These are phyloP conservation scores for Lophotriccus pileatus DNA, from an alignment of 2,797 vertebrate species.

Conservation along the genomic window DNA sequence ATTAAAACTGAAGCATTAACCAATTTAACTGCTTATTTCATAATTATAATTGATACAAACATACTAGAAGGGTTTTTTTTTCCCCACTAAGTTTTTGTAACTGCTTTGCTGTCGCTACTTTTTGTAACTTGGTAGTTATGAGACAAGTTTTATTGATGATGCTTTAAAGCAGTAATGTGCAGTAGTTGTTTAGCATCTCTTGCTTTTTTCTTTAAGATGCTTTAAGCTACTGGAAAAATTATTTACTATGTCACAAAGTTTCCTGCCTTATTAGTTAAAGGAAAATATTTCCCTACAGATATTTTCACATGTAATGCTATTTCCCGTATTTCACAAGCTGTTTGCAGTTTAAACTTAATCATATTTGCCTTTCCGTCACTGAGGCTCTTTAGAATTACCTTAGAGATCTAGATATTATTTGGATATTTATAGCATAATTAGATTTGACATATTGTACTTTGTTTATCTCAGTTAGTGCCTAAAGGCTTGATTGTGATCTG, in stretches of 20 bases:
- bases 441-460: constrained; percentile 37
- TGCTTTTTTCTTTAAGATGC: constrained; percentile 12
- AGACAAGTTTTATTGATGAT: not conserved
- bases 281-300: constrained; percentile 44
- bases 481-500: constrained; percentile 38
- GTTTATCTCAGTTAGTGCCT: constrained; percentile 52
- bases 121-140: not conserved
- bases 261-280: constrained; percentile 28
- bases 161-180: constrained; percentile 1
- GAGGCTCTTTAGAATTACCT: constrained; percentile 31
- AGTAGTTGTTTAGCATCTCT: constrained; percentile 1
- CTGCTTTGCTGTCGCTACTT: not conserved
- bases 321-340: constrained; percentile 45
- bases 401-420: constrained; percentile 49
- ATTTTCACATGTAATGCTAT: constrained; percentile 45
- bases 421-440: constrained; percentile 48
- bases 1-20: not conserved
- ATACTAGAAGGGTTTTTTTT: not conserved
- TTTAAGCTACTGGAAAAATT: constrained; percentile 13
- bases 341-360: constrained; percentile 44
- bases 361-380: constrained; percentile 6
- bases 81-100: not conserved
- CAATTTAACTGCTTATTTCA: not conserved
- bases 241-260: constrained; percentile 33
- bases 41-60: not conserved